Conservation (phyloP, 2,113 vertebrate genomes). For the Rhabdomys dilectus region DNA sequence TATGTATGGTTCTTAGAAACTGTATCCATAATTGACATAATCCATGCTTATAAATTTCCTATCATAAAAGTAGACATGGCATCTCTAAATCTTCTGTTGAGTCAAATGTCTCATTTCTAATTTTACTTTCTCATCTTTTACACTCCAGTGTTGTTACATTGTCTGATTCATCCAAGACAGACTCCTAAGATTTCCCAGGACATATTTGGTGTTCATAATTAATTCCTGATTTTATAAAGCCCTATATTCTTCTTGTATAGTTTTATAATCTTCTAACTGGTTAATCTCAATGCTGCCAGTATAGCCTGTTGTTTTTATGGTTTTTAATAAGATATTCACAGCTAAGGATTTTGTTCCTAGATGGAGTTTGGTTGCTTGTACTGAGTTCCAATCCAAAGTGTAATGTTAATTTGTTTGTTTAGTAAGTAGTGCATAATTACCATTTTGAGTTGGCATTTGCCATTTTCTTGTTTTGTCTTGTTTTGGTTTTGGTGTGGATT, state of each 20-base stretch:
- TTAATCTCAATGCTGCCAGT: neutral
- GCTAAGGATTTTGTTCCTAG: neutral
- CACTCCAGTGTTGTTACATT: neutral
- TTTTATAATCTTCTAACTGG: slow-evolving; percentile 45
- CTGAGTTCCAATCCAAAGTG: neutral
- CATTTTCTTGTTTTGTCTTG: neutral
- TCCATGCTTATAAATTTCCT: slow-evolving; percentile 27
- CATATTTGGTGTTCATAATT: slow-evolving; percentile 14
- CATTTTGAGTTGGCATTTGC: slow-evolving; percentile 3
- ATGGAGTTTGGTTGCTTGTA: neutral
- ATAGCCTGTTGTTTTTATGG: neutral
- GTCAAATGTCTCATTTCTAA: neutral
- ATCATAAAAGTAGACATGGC: slow-evolving; percentile 7
- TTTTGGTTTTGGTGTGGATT: neutral
- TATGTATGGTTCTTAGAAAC: slow-evolving; percentile 16
- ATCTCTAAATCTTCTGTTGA: neutral
- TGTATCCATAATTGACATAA: neutral
- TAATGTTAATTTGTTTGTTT: slow-evolving; percentile 20
- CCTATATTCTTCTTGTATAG: neutral
- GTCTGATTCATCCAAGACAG: slow-evolving; percentile 21
- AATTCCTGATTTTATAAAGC: slow-evolving; percentile 27
- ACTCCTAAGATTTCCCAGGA: slow-evolving; percentile 6
- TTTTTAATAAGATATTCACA: slow-evolving; percentile 2
- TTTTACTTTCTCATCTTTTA: slow-evolving; percentile 44
- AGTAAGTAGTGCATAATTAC: neutral